Percentiles rank a stretch among this genome's conserved stretches.
phyloP scores from a whole-genome alignment of 2,113 vertebrate genomes.

The Gasterosteus aculeatus region DNA sequence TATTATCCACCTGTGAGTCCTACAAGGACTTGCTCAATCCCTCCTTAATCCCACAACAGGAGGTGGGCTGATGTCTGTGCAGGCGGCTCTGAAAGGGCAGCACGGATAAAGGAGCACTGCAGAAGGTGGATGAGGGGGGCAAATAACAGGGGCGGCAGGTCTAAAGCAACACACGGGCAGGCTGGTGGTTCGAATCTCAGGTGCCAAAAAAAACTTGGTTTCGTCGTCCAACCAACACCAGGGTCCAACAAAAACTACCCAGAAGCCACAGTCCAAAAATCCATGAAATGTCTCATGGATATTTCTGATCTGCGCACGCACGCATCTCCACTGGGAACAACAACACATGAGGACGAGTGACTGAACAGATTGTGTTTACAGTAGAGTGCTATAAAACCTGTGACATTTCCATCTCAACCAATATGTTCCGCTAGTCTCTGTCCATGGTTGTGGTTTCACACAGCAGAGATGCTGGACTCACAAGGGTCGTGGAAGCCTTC shows the following conservation, averaged over 20 bases:
- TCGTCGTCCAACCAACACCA: neutral
- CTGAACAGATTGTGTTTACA: conserved; percentile 52
- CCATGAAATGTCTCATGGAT: neutral
- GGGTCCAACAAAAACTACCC: neutral
- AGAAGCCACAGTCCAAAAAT: neutral
- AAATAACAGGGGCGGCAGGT: neutral
- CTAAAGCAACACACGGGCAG: neutral
- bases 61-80: conserved; percentile 35
- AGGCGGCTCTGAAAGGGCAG: conserved; percentile 52
- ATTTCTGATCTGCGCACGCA: neutral
- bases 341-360: conserved; percentile 16
- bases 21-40: conserved; percentile 12
- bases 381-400: conserved; percentile 26
- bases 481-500: conserved; percentile 14
- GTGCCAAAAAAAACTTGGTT: neutral
- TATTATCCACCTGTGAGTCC: conserved; percentile 8
- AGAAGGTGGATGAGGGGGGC: neutral
- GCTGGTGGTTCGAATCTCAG: neutral
- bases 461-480: conserved; percentile 12
- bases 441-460: conserved; percentile 13
- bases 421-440: conserved; percentile 40
- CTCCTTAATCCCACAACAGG: conserved; percentile 42
- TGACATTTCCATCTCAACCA: conserved; percentile 47
- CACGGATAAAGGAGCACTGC: conserved; percentile 23
- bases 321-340: neutral